phyloP scores from a whole-genome alignment of 2,797 vertebrate genomes.

The Artibeus lituratus region DNA sequence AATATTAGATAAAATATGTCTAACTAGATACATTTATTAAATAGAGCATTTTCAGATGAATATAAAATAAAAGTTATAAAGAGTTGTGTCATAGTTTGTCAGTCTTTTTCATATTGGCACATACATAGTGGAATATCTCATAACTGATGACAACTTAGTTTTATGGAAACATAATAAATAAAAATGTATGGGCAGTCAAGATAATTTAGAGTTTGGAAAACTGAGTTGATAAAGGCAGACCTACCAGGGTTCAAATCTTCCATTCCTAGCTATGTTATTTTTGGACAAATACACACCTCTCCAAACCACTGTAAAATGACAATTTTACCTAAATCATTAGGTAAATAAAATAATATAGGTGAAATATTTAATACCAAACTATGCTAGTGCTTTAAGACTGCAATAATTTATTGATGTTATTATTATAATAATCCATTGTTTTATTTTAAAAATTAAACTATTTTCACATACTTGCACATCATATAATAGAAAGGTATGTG shows the following conservation, averaged over 20 bases:
- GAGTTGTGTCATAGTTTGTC: background rate
- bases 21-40: background rate
- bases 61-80: background rate
- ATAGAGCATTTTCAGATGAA: background rate
- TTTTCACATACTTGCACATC: background rate
- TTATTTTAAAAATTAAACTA: background rate
- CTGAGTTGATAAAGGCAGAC: background rate
- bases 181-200: background rate
- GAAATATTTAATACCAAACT: background rate
- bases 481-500: background rate
- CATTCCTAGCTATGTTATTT: background rate
- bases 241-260: background rate
- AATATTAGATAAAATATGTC: background rate
- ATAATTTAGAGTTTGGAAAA: background rate
- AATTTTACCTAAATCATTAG: background rate
- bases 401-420: background rate
- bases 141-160: background rate
- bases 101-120: background rate
- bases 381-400: background rate
- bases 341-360: background rate
- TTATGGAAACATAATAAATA: background rate
- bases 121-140: background rate
- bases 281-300: background rate
- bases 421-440: background rate
- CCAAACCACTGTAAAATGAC: background rate